A percentile compares a stretch with the other conserved stretches of the same genome.
Conservation (phyloP, 2,113 vertebrate species). For the Halichoerus grypus region DNA sequence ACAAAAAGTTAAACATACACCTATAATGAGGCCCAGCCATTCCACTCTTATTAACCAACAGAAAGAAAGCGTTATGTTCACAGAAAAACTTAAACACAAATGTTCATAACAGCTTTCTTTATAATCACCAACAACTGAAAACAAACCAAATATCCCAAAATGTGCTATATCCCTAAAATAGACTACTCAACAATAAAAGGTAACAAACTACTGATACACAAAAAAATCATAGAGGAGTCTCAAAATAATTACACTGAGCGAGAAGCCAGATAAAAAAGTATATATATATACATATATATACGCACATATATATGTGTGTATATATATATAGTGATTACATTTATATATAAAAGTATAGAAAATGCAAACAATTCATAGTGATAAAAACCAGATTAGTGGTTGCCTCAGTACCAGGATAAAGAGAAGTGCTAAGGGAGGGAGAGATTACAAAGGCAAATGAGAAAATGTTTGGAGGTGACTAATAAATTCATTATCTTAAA, state of each 20-base stretch:
- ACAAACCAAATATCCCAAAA: neutral
- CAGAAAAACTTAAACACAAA: neutral
- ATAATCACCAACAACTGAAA: constrained; percentile 46
- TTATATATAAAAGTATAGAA: neutral
- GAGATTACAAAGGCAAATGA: neutral
- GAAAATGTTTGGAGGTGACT: neutral
- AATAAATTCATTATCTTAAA: neutral
- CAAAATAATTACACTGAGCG: neutral
- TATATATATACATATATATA: neutral
- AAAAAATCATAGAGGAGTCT: neutral
- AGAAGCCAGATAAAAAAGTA: neutral
- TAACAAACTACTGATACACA: neutral
- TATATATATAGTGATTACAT: neutral
- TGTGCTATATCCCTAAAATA: neutral
- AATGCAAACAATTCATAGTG: neutral
- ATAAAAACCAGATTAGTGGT: neutral
- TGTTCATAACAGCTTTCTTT: neutral
- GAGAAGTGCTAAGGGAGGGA: neutral
- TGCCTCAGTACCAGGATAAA: neutral
- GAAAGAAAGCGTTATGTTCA: neutral
- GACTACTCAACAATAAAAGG: neutral
- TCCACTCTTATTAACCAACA: neutral
- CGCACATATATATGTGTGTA: no score
- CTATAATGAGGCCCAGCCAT: neutral
- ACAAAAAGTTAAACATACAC: neutral